A percentile compares a stretch with the other conserved stretches of the same genome.
These are phyloP conservation scores for Diaprepes abbreviatus DNA, from an alignment of 2,888 invertebrate species.

Conservation along the genomic window DNA sequence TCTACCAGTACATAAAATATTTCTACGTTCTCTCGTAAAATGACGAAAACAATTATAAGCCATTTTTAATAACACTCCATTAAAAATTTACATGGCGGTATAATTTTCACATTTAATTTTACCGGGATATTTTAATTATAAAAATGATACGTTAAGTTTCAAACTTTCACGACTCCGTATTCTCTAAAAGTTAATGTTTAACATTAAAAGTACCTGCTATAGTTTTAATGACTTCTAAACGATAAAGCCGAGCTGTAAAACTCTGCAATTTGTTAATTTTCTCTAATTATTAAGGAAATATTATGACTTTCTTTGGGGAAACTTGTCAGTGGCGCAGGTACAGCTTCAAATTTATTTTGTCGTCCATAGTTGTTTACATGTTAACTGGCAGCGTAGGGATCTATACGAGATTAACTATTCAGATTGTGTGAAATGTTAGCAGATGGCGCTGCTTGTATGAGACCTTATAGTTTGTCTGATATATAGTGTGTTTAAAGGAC, in stretches of 20 bases:
- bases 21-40: no score
- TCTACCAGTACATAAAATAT: no score
- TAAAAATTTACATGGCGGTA: background rate
- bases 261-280: conserved; percentile 36
- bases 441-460: no score
- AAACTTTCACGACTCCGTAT: conserved; percentile 16
- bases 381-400: no score
- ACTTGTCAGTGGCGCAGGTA: conserved; percentile 1
- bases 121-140: conserved; percentile 4
- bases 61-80: background rate
- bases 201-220: conserved; percentile 32
- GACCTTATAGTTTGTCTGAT: no score
- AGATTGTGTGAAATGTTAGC: no score
- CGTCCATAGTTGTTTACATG: no score
- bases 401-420: no score
- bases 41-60: no score
- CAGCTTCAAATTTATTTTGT: no score
- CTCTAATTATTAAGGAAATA: conserved; percentile 26
- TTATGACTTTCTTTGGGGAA: conserved; percentile 23
- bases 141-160: background rate
- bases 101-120: background rate
- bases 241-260: conserved; percentile 31
- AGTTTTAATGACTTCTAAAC: conserved; percentile 34
- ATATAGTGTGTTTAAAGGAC: no score
- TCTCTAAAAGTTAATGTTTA: conserved; percentile 22